These are phyloP conservation scores for Hydropsyche betteni DNA, from an alignment of 2,888 invertebrate genomes.

Conservation along the genomic window DNA sequence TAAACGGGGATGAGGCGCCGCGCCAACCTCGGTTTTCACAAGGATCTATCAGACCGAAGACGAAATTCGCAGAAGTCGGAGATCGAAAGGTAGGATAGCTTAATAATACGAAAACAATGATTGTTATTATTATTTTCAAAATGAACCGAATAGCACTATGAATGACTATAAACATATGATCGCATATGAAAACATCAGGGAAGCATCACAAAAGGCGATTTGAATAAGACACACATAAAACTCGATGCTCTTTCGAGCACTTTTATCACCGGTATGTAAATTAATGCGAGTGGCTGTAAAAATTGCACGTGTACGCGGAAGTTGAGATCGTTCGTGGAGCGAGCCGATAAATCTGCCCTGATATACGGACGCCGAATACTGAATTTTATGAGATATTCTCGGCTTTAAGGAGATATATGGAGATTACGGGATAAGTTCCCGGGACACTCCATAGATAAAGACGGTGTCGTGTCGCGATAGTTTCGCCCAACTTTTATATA, in stretches of 20 bases:
- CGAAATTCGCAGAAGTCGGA: constrained; percentile 2
- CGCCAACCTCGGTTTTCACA: not conserved
- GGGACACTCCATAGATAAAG: constrained; percentile 31
- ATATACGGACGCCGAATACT: constrained; percentile 30
- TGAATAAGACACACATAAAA: too few relatives aligned
- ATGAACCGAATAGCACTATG: too few relatives aligned
- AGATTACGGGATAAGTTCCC: constrained; percentile 30
- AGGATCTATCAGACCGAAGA: constrained; percentile 26
- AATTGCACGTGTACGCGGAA: constrained; percentile 28
- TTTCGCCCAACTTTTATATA: constrained; percentile 27
- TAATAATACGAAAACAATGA: too few relatives aligned
- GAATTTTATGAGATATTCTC: constrained; percentile 33
- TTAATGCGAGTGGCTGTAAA: constrained; percentile 22
- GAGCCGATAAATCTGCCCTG: constrained; percentile 25
- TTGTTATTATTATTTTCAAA: too few relatives aligned
- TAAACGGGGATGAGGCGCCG: not conserved
- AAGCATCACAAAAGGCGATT: too few relatives aligned
- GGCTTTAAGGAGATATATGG: constrained; percentile 29
- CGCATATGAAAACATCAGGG: too few relatives aligned
- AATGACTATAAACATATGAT: too few relatives aligned
- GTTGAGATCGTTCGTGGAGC: constrained; percentile 22
- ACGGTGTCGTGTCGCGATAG: constrained; percentile 22
- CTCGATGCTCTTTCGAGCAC: too few relatives aligned
- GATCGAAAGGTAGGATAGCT: too few relatives aligned
- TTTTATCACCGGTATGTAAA: constrained; percentile 11